These are phyloP conservation scores for Nylanderia fulva DNA, from an alignment of 1,140 invertebrate species.

Conservation along the genomic window DNA sequence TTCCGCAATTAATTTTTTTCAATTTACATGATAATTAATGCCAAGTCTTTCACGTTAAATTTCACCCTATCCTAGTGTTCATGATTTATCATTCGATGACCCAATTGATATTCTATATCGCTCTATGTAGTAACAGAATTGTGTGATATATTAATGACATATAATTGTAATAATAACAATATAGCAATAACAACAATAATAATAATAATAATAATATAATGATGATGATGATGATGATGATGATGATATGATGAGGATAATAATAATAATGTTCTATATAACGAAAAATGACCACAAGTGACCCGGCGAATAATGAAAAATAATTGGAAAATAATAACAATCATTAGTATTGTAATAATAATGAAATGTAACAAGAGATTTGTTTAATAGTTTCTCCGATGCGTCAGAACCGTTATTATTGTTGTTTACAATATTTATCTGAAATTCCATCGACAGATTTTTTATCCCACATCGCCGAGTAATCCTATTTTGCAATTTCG, in stretches of 20 bases:
- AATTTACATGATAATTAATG: slow-evolving; percentile 4
- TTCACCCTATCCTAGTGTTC: not conserved
- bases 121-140: not conserved
- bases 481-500: slow-evolving; percentile 13
- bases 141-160: not conserved
- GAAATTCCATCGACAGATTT: slow-evolving; percentile 32
- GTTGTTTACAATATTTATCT: slow-evolving; percentile 30
- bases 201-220: slow-evolving; percentile 20
- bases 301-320: too few relatives aligned
- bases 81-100: not conserved
- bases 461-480: slow-evolving; percentile 21
- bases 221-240: too few relatives aligned
- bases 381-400: not conserved
- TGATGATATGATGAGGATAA: too few relatives aligned
- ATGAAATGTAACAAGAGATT: slow-evolving; percentile 2
- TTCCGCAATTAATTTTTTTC: not conserved
- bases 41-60: not conserved
- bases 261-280: not conserved
- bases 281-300: too few relatives aligned
- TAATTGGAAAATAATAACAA: too few relatives aligned
- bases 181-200: slow-evolving; percentile 19
- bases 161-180: slow-evolving; percentile 12
- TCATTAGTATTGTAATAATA: not conserved
- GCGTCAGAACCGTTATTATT: not conserved
- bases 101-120: slow-evolving; percentile 12